Evolutionary conservation across 1,140 invertebrate genomes (phyloP).

Genomic region (Colletes latitarsis): DNA sequence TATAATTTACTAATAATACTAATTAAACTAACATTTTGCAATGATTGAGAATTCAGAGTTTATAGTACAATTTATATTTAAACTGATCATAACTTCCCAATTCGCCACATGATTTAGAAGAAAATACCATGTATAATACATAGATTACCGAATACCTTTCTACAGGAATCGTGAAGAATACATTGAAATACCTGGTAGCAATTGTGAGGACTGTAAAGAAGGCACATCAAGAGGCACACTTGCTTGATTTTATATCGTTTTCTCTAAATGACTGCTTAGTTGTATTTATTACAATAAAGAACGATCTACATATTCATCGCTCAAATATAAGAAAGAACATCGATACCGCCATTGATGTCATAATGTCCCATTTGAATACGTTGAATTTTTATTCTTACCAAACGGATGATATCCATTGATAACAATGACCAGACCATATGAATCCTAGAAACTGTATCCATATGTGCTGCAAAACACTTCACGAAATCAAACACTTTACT

Average conservation of each 20-base stretch:
- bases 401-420: background rate
- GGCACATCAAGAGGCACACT: background rate
- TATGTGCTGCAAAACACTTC: background rate
- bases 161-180: conserved; percentile 75
- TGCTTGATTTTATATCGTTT: background rate
- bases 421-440: background rate
- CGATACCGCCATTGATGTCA: background rate
- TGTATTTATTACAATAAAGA: conserved; percentile 35
- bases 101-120: background rate
- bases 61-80: background rate
- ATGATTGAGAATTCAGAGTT: background rate
- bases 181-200: conserved; percentile 69
- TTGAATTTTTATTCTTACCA: background rate
- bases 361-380: background rate
- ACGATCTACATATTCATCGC: background rate
- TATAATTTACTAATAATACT: conserved; percentile 51
- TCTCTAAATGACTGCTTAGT: background rate
- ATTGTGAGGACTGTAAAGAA: conserved; percentile 57
- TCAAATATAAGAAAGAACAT: background rate
- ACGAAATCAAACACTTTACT: background rate
- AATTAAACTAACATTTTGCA: conserved; percentile 30
- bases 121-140: background rate
- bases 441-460: background rate
- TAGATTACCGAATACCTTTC: conserved; percentile 61
- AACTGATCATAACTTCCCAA: background rate